A percentile compares a stretch with the other conserved stretches of the same genome.
phyloP scores from a whole-genome alignment of 2,797 vertebrate species.

The Fistularia tabacaria region DNA sequence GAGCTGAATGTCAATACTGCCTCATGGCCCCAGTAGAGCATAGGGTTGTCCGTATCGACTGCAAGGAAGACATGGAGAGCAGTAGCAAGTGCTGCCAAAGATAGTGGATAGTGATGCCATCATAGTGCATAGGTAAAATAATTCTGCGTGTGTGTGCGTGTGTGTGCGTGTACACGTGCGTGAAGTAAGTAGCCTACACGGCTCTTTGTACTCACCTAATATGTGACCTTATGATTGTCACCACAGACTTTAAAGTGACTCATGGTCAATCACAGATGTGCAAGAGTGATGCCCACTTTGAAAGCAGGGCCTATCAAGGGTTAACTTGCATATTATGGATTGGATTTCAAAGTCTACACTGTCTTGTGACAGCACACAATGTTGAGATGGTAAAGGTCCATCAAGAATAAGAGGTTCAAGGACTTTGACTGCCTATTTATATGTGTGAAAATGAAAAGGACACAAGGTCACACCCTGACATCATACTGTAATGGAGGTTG shows the following conservation, averaged over 20 bases:
- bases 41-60: slow-evolving; percentile 71
- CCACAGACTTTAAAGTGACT: slow-evolving; percentile 13
- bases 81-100: slow-evolving; percentile 59
- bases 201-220: slow-evolving; percentile 67
- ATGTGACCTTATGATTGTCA: slow-evolving; percentile 70
- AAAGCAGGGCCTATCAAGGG: slow-evolving; percentile 45
- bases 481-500: slow-evolving; percentile 57
- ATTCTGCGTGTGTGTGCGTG: slow-evolving; percentile 19
- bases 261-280: slow-evolving; percentile 72
- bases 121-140: slow-evolving; percentile 42
- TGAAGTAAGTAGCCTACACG: slow-evolving; percentile 45
- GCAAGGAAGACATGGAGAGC: slow-evolving; percentile 58
- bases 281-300: slow-evolving; percentile 44
- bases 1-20: slow-evolving; percentile 81
- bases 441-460: slow-evolving; percentile 63
- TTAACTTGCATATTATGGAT: slow-evolving; percentile 50
- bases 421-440: slow-evolving; percentile 61
- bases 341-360: slow-evolving; percentile 32
- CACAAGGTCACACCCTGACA: slow-evolving; percentile 57
- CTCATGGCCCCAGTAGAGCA: slow-evolving; percentile 61
- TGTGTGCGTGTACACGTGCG: slow-evolving; percentile 4
- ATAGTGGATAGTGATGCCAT: slow-evolving; percentile 58
- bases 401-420: slow-evolving; percentile 40
- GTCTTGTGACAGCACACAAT: slow-evolving; percentile 5
- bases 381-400: slow-evolving; percentile 44